Evolutionary conservation across 2,888 invertebrate species (phyloP).

Genomic region (Cantharis rustica): DNA sequence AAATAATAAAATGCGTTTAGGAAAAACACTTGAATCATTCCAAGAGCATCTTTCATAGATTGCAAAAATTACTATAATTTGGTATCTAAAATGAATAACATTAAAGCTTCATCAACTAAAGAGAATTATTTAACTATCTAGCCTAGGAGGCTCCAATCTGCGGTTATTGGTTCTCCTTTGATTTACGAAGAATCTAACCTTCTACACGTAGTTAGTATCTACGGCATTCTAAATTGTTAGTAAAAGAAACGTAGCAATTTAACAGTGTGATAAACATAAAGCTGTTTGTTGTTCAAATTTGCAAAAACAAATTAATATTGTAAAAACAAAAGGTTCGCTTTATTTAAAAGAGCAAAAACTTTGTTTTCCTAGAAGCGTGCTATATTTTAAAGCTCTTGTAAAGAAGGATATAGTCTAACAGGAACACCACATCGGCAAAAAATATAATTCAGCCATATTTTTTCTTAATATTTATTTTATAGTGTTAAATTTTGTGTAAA

Average conservation of each 20-base stretch:
- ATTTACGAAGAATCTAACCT: not conserved
- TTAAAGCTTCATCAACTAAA: not conserved
- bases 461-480: not conserved
- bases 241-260: not conserved
- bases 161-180: not conserved
- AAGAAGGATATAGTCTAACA: not conserved
- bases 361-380: not conserved
- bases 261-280: not conserved
- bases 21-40: too few relatives aligned
- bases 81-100: not conserved
- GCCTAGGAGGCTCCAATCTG: not conserved
- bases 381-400: not conserved
- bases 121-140: not conserved
- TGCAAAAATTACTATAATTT: not conserved
- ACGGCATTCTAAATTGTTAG: not conserved
- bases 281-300: not conserved
- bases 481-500: not conserved
- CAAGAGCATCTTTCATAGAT: not conserved
- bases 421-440: not conserved
- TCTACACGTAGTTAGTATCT: not conserved
- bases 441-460: not conserved
- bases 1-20: too few relatives aligned
- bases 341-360: not conserved
- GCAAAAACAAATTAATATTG: not conserved
- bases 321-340: not conserved